Percentiles rank a stretch among this genome's conserved stretches.
These are phyloP conservation scores for Brachionus asplanchnoidis DNA, from an alignment of 1,140 invertebrate species.

Conservation along the genomic window DNA sequence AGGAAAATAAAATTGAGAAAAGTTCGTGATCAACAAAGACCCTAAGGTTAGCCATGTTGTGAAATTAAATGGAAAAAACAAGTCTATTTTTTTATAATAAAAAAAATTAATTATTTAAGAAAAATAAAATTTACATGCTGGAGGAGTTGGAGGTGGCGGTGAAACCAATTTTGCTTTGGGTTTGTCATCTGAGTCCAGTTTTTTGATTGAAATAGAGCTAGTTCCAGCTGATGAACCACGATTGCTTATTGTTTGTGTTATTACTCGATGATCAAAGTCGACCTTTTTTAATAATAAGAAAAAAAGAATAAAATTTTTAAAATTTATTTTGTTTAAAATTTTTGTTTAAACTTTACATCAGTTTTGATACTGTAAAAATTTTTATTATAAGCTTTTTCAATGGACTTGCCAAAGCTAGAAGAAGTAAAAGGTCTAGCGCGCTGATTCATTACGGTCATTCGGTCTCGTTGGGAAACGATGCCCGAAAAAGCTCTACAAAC, in stretches of 20 bases:
- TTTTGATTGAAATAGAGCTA: neutral
- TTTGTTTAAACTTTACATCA: neutral
- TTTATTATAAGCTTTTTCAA: neutral
- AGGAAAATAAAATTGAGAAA: neutral
- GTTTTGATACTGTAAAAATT: neutral
- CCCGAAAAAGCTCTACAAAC: neutral
- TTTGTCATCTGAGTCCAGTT: neutral
- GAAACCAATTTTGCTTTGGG: neutral
- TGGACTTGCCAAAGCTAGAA: neutral
- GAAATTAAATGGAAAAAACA: neutral
- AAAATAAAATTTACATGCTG: neutral
- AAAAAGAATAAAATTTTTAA: neutral
- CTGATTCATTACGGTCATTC: neutral
- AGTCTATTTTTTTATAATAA: neutral
- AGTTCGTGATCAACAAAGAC: neutral
- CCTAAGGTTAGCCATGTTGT: neutral
- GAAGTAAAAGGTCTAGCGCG: slow-evolving; percentile 21
- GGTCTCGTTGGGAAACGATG: neutral
- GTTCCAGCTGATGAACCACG: neutral
- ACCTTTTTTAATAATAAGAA: neutral
- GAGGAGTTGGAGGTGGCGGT: neutral
- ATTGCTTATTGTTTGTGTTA: neutral
- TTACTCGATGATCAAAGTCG: neutral
- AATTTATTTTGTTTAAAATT: neutral
- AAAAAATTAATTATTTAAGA: neutral